A percentile compares a stretch with the other conserved stretches of the same genome.
Evolutionary conservation across 1,140 invertebrate species (phyloP).

Genomic region (Bombus confusus): DNA sequence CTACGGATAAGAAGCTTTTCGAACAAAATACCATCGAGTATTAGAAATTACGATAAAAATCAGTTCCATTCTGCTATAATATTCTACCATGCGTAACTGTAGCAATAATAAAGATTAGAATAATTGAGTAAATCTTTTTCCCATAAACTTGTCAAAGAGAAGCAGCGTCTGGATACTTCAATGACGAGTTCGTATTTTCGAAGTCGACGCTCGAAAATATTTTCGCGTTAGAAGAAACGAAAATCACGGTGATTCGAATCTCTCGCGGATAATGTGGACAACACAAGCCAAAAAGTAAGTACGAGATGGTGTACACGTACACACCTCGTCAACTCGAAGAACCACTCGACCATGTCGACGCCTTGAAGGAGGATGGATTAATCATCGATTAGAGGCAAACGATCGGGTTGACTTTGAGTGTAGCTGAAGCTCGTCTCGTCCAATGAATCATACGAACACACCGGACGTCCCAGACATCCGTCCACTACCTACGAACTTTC

Average conservation of each 20-base stretch:
- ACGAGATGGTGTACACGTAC: neutral
- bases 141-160: too few species aligned
- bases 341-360: constrained; percentile 40
- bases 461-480: constrained; percentile 2
- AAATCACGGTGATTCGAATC: constrained; percentile 25
- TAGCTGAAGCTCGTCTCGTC: neutral
- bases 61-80: too few species aligned
- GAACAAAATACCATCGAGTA: too few species aligned
- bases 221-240: neutral
- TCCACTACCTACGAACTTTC: neutral
- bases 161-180: rapidly evolving
- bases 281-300: neutral
- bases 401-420: constrained; percentile 41
- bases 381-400: constrained; percentile 60
- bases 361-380: constrained; percentile 48
- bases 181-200: neutral
- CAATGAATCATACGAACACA: constrained; percentile 7
- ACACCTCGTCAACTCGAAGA: constrained; percentile 41
- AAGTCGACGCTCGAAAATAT: neutral
- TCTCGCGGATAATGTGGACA: neutral
- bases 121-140: too few species aligned
- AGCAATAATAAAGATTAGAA: too few species aligned
- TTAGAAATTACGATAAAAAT: too few species aligned
- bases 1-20: too few species aligned
- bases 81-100: too few species aligned